Evolutionary conservation across 2,888 invertebrate species (phyloP).

Genomic region (Cerceris rybyensis): DNA sequence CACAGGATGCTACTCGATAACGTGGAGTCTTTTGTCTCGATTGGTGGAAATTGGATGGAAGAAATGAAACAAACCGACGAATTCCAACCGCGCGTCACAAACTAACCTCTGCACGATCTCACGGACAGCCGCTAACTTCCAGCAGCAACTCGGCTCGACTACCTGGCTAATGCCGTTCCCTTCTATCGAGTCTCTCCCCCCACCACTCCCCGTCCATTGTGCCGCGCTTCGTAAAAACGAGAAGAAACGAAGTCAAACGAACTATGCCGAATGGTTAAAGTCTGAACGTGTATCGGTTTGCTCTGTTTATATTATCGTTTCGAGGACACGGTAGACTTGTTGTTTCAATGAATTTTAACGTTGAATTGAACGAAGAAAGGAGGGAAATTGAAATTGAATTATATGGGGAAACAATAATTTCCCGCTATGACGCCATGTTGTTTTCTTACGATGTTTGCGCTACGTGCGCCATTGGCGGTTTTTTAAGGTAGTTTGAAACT

Average conservation of each 20-base stretch:
- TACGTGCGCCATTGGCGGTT: not conserved
- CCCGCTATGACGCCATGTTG: conserved; percentile 4
- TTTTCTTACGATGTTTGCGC: not conserved
- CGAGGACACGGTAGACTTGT: not conserved
- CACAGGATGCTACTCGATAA: conserved; percentile 15
- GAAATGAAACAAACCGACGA: not conserved
- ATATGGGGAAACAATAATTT: not conserved
- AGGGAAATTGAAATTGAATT: not conserved
- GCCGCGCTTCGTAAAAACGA: not conserved
- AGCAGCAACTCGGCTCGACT: conserved; percentile 60
- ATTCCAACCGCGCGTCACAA: conserved; percentile 16
- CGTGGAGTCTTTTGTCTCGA: not conserved
- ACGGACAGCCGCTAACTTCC: conserved; percentile 67
- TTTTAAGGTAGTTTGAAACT: not conserved
- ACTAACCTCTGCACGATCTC: conserved; percentile 62
- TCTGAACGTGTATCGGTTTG: no score
- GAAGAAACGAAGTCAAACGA: not conserved
- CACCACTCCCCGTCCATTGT: not conserved
- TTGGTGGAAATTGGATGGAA: no score
- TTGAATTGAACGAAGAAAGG: not conserved
- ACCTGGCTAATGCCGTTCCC: conserved; percentile 70
- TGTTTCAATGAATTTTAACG: not conserved
- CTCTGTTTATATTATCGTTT: not conserved
- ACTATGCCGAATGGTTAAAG: no score
- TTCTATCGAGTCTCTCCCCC: conserved; percentile 54